phyloP scores from a whole-genome alignment of 1,140 invertebrate genomes.

The Pectinophora gossypiella region DNA sequence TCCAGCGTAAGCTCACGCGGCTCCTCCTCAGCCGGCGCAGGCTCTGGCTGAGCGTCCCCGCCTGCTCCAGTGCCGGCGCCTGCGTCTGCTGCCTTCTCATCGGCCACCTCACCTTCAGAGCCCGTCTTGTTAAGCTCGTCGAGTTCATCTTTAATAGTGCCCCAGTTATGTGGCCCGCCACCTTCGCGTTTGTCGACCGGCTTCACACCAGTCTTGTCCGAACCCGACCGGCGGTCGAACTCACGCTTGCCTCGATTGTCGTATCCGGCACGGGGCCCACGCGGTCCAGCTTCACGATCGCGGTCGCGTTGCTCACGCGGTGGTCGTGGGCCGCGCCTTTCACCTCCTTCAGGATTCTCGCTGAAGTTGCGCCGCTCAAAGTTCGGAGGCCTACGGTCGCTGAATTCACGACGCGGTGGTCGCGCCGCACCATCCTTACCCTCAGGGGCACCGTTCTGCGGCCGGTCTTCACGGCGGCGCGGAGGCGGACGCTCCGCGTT shows the following conservation, averaged over 20 bases:
- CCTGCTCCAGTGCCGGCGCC: slow-evolving; percentile 68
- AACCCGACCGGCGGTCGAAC: slow-evolving; percentile 96
- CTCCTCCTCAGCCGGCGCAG: slow-evolving; percentile 82
- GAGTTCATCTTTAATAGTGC: slow-evolving; percentile 93
- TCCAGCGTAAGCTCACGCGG: slow-evolving; percentile 89
- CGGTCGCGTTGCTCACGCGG: slow-evolving; percentile 61
- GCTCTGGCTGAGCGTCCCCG: slow-evolving; percentile 57
- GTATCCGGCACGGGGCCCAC: slow-evolving; percentile 72
- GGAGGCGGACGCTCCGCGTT: slow-evolving; percentile 57
- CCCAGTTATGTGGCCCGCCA: slow-evolving; percentile 96
- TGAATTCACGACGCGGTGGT: slow-evolving; percentile 59
- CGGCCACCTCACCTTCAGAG: slow-evolving; percentile 64
- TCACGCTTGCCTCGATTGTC: slow-evolving; percentile 90
- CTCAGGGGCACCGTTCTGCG: slow-evolving; percentile 60
- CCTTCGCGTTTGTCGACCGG: slow-evolving; percentile 95
- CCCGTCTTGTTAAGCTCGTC: slow-evolving; percentile 80
- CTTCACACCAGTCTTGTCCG: slow-evolving; percentile 96
- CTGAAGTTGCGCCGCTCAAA: slow-evolving; percentile 63
- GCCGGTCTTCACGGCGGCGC: slow-evolving; percentile 61
- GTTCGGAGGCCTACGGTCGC: slow-evolving; percentile 79
- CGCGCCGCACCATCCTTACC: slow-evolving; percentile 56
- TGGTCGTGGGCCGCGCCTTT: slow-evolving; percentile 70
- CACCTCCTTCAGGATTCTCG: slow-evolving; percentile 69
- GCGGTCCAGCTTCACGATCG: slow-evolving; percentile 54
- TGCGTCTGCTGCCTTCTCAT: slow-evolving; percentile 75